Base-by-base conservation (phyloP, 2,113 vertebrate genomes). In the Plestiodon gilberti region DNA sequence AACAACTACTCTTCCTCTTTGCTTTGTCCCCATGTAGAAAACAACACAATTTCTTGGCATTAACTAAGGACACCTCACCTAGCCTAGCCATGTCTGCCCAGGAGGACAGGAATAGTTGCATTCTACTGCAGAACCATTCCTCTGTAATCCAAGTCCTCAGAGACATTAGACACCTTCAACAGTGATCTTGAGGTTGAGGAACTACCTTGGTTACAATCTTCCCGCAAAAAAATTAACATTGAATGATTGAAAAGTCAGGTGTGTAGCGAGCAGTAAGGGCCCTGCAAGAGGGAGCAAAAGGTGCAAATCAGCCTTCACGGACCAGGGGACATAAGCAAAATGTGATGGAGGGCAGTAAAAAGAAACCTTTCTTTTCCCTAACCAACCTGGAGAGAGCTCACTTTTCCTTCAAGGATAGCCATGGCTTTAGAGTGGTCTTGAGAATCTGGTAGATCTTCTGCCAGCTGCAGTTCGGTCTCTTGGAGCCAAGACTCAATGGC, bases 401-500 rank as follows among this genome's bases (percentile, higher is more conserved):
- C 96, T 88, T 96, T 97, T 89, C 97, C 96, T 71, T 95, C 93
- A 48, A 97, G 96, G 38, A 93, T 93, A 84, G 96, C 91, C 3
- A 96, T 94, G 6, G 97, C 96, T 88, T 94, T 93, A 67, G 92
- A 92, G 0, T 97, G 97, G 88, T 97, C 96, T 85, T 95, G 95
- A 1, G 94, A 93, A 77, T 97, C 94, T 0, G 95, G 95, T 71
- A 97, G 93, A 76, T 96, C 97, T 74, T 97, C 96, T 0, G 93
- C 88, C 87, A 97, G 92, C 48, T 96, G 94, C 20, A 71, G 90
- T 93, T 99, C 98, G 0, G 96, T 77, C n/a, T 96, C 96, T 88
- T 97, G 95, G 73, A 99, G 96, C 98, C 98, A 99, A 35, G 84
- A 85, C 78, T 98, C 98, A 18, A 97, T 96, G 1, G 91, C 48